These are phyloP conservation scores for Nestor notabilis DNA, from an alignment of 2,113 vertebrate genomes.

Conservation along the genomic window DNA sequence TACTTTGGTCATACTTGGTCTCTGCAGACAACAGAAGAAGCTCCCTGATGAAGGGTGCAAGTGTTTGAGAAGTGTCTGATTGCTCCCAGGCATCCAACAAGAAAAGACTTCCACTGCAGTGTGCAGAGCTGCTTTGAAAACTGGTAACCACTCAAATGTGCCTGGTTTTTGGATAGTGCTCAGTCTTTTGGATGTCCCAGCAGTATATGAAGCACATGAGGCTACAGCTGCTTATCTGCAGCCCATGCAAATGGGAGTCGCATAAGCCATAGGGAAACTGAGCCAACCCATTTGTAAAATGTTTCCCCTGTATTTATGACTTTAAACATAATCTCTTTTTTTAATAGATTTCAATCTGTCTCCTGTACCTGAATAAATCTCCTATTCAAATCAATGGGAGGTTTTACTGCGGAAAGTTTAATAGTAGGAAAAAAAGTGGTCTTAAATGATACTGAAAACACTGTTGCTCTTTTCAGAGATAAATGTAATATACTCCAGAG, in stretches of 20 bases:
- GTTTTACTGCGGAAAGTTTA: neutral
- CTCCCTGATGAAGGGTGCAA: neutral
- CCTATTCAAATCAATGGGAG: neutral
- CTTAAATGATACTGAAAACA: neutral
- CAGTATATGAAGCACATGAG: neutral
- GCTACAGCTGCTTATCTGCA: neutral
- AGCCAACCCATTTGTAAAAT: neutral
- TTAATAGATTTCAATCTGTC: neutral
- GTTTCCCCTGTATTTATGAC: neutral
- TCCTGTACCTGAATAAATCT: neutral
- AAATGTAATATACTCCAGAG: neutral
- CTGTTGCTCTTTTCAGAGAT: neutral
- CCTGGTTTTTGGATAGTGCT: neutral
- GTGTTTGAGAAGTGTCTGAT: too few relatives aligned
- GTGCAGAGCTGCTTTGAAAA: accelerated
- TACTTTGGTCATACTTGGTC: neutral
- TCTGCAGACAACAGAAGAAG: neutral
- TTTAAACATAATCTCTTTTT: neutral
- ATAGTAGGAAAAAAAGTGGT: neutral
- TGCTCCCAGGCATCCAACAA: neutral
- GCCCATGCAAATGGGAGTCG: neutral
- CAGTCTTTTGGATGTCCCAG: neutral
- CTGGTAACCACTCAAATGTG: neutral
- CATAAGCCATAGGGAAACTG: neutral
- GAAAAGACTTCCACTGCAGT: neutral